Evolutionary conservation across 2,113 vertebrate species (phyloP).

Genomic region (Mionectes macconnelli): DNA sequence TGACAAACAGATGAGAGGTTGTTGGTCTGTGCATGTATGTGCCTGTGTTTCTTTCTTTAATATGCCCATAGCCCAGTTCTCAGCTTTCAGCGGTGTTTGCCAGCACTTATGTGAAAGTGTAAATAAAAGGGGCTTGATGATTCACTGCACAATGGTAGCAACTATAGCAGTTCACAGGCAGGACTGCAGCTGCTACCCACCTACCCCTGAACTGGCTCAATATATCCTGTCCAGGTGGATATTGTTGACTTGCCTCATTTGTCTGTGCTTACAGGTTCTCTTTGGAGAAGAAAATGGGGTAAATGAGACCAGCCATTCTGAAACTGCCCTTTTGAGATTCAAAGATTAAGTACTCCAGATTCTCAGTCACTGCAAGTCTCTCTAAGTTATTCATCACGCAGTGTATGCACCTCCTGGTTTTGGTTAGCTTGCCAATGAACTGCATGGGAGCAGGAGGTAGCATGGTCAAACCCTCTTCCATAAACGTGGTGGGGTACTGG

Average conservation of each 20-base stretch:
- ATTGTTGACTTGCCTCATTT: constrained; percentile 79
- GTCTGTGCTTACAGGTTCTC: constrained; percentile 67
- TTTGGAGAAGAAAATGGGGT: constrained; percentile 67
- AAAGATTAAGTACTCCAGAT: neutral
- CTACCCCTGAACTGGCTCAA: constrained; percentile 84
- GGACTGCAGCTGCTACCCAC: constrained; percentile 80
- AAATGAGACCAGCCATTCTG: neutral
- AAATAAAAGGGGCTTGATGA: constrained; percentile 70
- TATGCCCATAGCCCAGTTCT: neutral
- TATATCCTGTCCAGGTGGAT: constrained; percentile 78
- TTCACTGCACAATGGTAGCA: constrained; percentile 57
- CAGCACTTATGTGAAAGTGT: constrained; percentile 50
- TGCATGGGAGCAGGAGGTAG: neutral
- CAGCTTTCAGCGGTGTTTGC: constrained; percentile 54
- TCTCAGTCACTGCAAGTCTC: neutral
- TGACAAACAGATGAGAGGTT: neutral
- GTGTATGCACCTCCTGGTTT: neutral
- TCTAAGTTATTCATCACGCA: neutral
- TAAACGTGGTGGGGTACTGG: neutral
- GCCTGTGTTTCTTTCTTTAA: neutral
- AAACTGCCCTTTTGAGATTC: neutral
- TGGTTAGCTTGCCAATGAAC: neutral
- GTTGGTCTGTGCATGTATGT: neutral
- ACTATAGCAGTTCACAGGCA: constrained; percentile 67
- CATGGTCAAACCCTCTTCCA: neutral